Evolutionary conservation across 2,888 invertebrate species (phyloP).

Genomic region (Slavum lentiscoides): DNA sequence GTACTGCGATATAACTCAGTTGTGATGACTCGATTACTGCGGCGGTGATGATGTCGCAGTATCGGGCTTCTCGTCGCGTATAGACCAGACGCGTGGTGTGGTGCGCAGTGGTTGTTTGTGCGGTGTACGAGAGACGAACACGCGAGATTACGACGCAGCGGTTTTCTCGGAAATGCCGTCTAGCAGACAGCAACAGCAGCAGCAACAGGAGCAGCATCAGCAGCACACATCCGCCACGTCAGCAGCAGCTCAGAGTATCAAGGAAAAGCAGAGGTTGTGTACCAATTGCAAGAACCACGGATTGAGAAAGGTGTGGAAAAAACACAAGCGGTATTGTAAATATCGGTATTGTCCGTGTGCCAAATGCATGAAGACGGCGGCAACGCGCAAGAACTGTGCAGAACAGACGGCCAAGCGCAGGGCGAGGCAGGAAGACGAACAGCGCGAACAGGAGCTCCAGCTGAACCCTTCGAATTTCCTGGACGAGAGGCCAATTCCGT

Average conservation of each 20-base stretch:
- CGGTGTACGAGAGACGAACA: background rate
- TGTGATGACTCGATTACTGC: background rate
- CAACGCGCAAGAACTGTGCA: constrained; percentile 49
- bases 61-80: background rate
- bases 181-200: constrained; percentile 9
- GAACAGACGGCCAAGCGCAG: constrained; percentile 48
- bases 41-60: background rate
- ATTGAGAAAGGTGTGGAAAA: constrained; percentile 45
- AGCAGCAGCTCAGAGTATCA: background rate
- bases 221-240: background rate
- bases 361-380: constrained; percentile 49
- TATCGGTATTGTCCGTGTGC: constrained; percentile 41
- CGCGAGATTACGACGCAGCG: background rate
- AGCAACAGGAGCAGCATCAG: constrained; percentile 3
- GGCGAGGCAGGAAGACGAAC: constrained; percentile 45
- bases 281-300: constrained; percentile 48
- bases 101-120: background rate
- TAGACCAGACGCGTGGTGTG: background rate
- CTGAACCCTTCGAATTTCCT: constrained; percentile 31
- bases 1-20: background rate
- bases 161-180: background rate
- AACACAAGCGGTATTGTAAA: constrained; percentile 50
- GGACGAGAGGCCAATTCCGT: constrained; percentile 42
- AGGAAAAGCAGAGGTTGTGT: constrained; percentile 47
- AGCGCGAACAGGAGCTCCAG: constrained; percentile 49